Base-by-base conservation (phyloP, 2,888 invertebrate species). In the Phasia obesa region DNA sequence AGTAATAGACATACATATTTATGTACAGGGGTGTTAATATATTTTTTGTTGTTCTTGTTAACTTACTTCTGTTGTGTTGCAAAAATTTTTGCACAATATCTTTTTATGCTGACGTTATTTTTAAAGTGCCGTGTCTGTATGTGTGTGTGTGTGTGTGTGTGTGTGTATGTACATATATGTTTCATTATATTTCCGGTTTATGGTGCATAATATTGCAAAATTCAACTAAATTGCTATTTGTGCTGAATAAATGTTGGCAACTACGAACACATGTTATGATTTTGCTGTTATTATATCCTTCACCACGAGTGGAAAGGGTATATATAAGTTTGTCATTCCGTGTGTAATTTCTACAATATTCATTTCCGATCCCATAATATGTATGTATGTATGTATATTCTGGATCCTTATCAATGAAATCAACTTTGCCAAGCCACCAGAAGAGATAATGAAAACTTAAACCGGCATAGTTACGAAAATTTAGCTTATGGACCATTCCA, bases 151-250 rank as follows among this genome's bases (percentile, higher is more conserved):
- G n/a, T n/a, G 1, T 42, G 55, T 31, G 13, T 1, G 31, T 31
- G 4, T 15, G n/a, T 42, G 4, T 11, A 11, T 35, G n/a, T 25
- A 4, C 21, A 1, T n/a, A n/a, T n/a, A n/a, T n/a, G n/a, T 55
- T 15, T 21, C 0, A 15, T 11, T 51, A 21, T 27, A 27, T 25
- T 74, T 65, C 55, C 62, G 62, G 44, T 64, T 75, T 35, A 49
- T 47, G 59, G 17, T 27, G 49, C 35, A 62, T 51, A 62, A 69
- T 64, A 44, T 44, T 65, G 27, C n/a, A 17, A 57, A 65, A 23
- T 73, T 71, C 11, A 67, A 67, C 65, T 53, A 60, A 67, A 77
- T 62, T 69, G 35, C 53, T 55, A 62, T 55, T 70, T 70, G 38
- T 64, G 44, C 25, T 55, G 47, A 69, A 60, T 67, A 76, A 38